These are phyloP conservation scores for Archivesica marissinica DNA, from an alignment of 1,140 invertebrate genomes.

Conservation along the genomic window DNA sequence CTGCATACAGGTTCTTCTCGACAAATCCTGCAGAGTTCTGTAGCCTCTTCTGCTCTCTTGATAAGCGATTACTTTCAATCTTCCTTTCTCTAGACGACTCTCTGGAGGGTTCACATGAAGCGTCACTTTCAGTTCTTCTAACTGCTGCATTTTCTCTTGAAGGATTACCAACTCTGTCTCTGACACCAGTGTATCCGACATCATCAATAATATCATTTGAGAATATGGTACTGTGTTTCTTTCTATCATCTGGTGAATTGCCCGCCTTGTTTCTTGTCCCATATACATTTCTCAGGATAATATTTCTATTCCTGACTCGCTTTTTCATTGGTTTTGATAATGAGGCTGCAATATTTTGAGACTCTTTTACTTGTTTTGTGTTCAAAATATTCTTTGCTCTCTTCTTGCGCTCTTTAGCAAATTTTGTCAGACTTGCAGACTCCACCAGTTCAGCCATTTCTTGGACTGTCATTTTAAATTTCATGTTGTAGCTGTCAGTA, in stretches of 20 bases:
- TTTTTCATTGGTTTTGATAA: constrained; percentile 30
- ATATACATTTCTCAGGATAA: constrained; percentile 27
- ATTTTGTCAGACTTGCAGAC: constrained; percentile 45
- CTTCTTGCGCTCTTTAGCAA: constrained; percentile 55
- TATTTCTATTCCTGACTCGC: neutral
- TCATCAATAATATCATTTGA: neutral
- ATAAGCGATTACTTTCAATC: neutral
- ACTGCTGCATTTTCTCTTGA: neutral
- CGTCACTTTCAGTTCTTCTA: neutral
- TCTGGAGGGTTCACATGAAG: too few species aligned
- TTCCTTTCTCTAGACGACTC: neutral
- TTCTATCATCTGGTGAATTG: neutral
- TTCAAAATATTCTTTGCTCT: constrained; percentile 20
- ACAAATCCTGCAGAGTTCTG: constrained; percentile 44
- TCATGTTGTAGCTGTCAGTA: constrained; percentile 35
- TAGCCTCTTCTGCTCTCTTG: constrained; percentile 34
- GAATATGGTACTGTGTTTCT: neutral
- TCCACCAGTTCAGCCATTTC: constrained; percentile 56
- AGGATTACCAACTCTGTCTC: neutral
- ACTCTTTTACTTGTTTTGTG: constrained; percentile 32
- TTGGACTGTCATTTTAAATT: constrained; percentile 58
- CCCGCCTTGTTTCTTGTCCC: constrained; percentile 8
- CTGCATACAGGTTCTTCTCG: neutral
- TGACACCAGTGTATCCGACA: neutral
- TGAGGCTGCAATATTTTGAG: neutral